phyloP scores from a whole-genome alignment of 1,140 invertebrate genomes.

The Diachasma alloeum region DNA sequence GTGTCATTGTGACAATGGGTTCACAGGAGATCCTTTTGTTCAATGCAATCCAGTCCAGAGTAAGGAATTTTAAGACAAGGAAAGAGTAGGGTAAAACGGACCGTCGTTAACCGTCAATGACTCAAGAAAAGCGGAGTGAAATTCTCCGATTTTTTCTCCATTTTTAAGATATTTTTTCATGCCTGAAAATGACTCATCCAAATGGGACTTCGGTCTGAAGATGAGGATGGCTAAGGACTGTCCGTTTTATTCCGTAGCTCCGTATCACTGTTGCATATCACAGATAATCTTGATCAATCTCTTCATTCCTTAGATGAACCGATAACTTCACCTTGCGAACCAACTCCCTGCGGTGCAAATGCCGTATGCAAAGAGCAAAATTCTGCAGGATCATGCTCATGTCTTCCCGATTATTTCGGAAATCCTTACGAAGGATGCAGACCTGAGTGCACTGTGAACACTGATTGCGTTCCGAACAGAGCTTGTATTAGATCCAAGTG shows the following conservation, averaged over 20 bases:
- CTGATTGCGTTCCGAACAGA: conserved; percentile 77
- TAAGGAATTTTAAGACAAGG: no score
- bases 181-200: no score
- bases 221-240: no score
- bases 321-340: conserved; percentile 69
- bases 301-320: neutral
- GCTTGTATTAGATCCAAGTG: conserved; percentile 81
- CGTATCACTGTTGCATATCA: no score
- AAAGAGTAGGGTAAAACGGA: no score
- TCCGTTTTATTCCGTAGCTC: no score
- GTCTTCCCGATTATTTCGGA: conserved; percentile 76
- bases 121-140: no score
- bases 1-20: conserved; percentile 70
- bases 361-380: conserved; percentile 77
- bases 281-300: no score
- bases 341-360: conserved; percentile 83
- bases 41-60: conserved; percentile 69
- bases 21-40: conserved; percentile 73
- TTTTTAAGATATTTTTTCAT: no score
- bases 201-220: no score
- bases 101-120: no score
- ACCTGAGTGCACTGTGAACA: conserved; percentile 79
- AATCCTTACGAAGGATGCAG: conserved; percentile 76
- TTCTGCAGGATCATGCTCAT: conserved; percentile 78
- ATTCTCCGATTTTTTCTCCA: no score